Evolutionary conservation across 1,140 invertebrate genomes (phyloP).

Genomic region (Dendroctonus valens): DNA sequence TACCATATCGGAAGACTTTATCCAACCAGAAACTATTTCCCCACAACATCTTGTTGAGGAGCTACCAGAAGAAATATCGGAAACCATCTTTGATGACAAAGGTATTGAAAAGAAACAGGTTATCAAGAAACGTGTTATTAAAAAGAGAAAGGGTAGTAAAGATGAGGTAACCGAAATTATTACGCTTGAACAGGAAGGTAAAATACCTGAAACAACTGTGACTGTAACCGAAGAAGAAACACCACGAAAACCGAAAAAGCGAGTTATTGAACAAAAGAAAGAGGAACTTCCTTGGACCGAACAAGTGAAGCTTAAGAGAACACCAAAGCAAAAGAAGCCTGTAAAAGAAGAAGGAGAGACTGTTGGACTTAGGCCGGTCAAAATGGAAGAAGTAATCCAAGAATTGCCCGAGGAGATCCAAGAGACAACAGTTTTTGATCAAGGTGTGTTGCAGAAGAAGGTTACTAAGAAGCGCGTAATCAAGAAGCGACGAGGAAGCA

Average conservation of each 20-base stretch:
- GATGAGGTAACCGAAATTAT: conserved; percentile 52
- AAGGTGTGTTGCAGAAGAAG: conserved; percentile 42
- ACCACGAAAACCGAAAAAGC: conserved; percentile 44
- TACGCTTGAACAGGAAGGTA: conserved; percentile 52
- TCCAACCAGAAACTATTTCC: conserved; percentile 43
- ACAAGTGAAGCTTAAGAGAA: conserved; percentile 50
- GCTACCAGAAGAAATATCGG: conserved; percentile 50
- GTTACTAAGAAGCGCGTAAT: conserved; percentile 45
- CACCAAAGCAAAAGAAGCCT: conserved; percentile 44
- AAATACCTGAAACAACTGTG: conserved; percentile 44
- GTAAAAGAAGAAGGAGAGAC: conserved; percentile 39
- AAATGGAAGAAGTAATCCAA: conserved; percentile 45
- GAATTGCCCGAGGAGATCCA: conserved; percentile 39
- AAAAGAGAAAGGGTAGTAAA: conserved; percentile 51
- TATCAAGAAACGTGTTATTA: conserved; percentile 49
- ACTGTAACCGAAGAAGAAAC: conserved; percentile 37
- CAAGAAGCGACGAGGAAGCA: conserved; percentile 40
- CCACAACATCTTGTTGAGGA: conserved; percentile 42
- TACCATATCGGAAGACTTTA: conserved; percentile 39
- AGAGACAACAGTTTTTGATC: conserved; percentile 40
- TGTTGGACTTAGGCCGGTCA: not conserved
- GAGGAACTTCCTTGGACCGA: conserved; percentile 52
- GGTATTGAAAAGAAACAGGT: conserved; percentile 41
- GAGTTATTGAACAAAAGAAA: conserved; percentile 39
- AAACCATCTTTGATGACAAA: conserved; percentile 46